Evolutionary conservation across 2,888 invertebrate species (phyloP), one percentile per base, ranked within the genome.

Genomic region (Hipparchia sbordonii): DNA sequence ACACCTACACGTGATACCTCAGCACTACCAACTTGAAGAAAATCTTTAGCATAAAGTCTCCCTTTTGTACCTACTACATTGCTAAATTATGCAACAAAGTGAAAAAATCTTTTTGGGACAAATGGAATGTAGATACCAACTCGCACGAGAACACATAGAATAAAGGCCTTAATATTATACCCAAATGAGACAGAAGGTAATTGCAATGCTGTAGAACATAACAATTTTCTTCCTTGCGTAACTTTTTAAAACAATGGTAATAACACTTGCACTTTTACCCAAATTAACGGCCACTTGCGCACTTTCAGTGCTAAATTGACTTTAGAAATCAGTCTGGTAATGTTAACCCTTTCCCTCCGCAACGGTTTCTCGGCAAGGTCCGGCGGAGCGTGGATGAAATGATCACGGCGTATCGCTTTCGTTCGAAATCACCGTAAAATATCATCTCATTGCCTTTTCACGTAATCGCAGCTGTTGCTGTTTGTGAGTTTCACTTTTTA

Each of bases 341-440:
- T 39, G 10, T 6, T 51, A 54, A 52, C 69, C 69, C 52, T 69
- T 69, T 69, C 69, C 69, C 69, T 69, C 52, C 5, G 33, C 59
- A 39, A 39, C 66, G 63, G 71, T 52, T 68, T 68, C 63, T 68
- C 54, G 8, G 46, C n/a, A 13, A 39, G 13, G 62, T 45, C 70
- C 60, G 59, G 3, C 54, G 70, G 65, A 74, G 70, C 74, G 72
- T 74, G 72, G 74, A 48, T 10, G 67, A 72, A 70, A 59, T 59
- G 48, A 70, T 72, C 70, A 59, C 12, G 13, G 67, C 54, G 71
- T 70, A 68, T 65, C 72, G 70, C 72, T 74, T 74, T 74, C 74
- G 65, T 54, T 74, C 13, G 54, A 23, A 72, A 74, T 71, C 57
- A 48, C 67, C 74, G 74, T 72, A 33, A 74, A 74, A 67, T 61